phyloP scores from a whole-genome alignment of 2,113 vertebrate genomes.

The Illadopsis cleaveri region DNA sequence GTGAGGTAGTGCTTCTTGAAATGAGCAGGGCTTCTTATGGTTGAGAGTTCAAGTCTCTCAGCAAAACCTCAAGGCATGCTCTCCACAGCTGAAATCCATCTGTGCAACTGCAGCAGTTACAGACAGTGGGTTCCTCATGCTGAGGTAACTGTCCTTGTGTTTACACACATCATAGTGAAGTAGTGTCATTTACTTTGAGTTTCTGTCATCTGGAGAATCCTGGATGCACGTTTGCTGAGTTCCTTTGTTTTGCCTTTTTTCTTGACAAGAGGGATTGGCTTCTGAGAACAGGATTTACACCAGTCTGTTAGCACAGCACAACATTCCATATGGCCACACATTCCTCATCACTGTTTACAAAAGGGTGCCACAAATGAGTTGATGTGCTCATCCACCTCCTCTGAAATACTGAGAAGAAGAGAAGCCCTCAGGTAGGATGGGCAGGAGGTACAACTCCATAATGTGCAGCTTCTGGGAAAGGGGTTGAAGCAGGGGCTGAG shows the following conservation, averaged over 20 bases:
- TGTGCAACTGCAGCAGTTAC: background rate
- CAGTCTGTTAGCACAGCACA: background rate
- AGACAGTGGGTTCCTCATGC: background rate
- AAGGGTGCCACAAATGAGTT: background rate
- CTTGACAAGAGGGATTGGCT: background rate
- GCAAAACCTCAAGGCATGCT: background rate
- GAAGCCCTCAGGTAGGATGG: background rate
- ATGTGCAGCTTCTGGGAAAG: background rate
- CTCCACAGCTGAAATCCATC: background rate
- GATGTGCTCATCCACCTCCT: background rate
- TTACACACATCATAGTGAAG: background rate
- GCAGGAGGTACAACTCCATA: background rate
- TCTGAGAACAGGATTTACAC: background rate
- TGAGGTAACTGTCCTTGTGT: background rate
- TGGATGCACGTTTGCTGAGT: background rate
- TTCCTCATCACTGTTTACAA: background rate
- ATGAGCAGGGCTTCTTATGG: background rate
- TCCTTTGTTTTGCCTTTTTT: background rate
- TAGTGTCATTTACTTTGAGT: background rate
- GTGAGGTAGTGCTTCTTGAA: background rate
- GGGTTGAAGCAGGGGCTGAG: background rate
- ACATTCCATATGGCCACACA: background rate
- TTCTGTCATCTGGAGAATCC: background rate
- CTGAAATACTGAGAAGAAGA: background rate
- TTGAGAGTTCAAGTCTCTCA: background rate